These are phyloP conservation scores for Bembecia ichneumoniformis DNA, from an alignment of 2,888 invertebrate genomes.

Conservation along the genomic window DNA sequence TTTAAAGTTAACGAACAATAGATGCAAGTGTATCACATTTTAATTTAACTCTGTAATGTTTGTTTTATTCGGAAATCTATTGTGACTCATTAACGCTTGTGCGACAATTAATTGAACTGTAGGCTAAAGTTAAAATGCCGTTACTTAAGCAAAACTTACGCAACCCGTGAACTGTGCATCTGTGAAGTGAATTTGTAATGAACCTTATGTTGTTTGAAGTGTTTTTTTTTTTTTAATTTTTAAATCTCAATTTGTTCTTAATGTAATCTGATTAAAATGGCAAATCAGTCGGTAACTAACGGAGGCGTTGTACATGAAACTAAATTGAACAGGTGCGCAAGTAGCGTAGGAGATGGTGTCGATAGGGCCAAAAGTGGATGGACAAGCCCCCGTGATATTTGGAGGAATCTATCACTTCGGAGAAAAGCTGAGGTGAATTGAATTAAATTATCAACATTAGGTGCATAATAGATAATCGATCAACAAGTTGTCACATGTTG, in stretches of 20 bases:
- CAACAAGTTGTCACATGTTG: too few species aligned
- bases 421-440: slow-evolving; percentile 58
- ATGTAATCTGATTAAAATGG: slow-evolving; percentile 42
- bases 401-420: slow-evolving; percentile 62
- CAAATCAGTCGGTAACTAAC: slow-evolving; percentile 44
- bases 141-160: slow-evolving; percentile 7
- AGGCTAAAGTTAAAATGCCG: slow-evolving; percentile 22
- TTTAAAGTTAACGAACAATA: slow-evolving; percentile 14
- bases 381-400: slow-evolving; percentile 64
- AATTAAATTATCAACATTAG: background rate
- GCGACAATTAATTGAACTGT: too few species aligned
- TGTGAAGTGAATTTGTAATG: slow-evolving; percentile 12
- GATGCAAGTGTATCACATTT: too few species aligned
- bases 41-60: slow-evolving; percentile 3
- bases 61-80: background rate
- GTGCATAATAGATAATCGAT: too few species aligned
- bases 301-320: slow-evolving; percentile 36
- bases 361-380: slow-evolving; percentile 63
- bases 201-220: slow-evolving; percentile 16
- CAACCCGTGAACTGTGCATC: slow-evolving; percentile 17
- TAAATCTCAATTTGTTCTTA: slow-evolving; percentile 11
- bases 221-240: slow-evolving; percentile 13
- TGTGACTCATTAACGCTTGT: too few species aligned
- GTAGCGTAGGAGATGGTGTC: slow-evolving; percentile 52
- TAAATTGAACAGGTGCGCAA: slow-evolving; percentile 55